Evolutionary conservation across 1,140 invertebrate genomes (phyloP), one percentile per base, ranked within the genome.

Genomic region (Drosophila carrolli): DNA sequence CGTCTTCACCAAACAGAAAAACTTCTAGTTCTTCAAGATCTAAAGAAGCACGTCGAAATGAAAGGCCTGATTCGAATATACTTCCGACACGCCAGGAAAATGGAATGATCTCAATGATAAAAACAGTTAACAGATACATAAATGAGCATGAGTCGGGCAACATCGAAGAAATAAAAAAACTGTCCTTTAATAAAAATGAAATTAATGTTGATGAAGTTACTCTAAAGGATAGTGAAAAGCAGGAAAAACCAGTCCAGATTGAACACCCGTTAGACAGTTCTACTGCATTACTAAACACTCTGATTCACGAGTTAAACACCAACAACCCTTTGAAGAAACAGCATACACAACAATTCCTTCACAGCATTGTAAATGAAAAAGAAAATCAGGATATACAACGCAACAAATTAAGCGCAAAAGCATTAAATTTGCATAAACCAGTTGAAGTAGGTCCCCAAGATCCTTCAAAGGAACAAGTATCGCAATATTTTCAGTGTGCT

Each of bases 401-500:
- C 0, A 16, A 40, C 1, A 41, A 29, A 8, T 5, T 29, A 8
- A 9, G 13, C 10, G 10, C 11, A 10, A 48, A 6, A 5, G 13
- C 19, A 2, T 4, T 38, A 1, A 57, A 29, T 6, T 16, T 14
- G 1, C 2, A 53, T 7, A n/a, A 41, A 32, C 11, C 11, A 1
- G 9, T 5, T 8, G 10, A 14, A 37, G 9, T n/a, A 2, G 23
- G 9, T 13, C 5, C 7, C 4, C 7, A 13, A 32, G 47, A n/a
- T 0, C 16, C 29, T 4, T 29, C 43, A 1, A 13, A 16, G 2
- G 40, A 44, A 35, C 37, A 37, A 10, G 16, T 50, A 14, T 10
- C 13, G 5, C 10, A 43, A 7, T 60, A 56, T 5, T 10, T 84
- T 5, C 32, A 48, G 43, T 71, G 53, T 29, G 48, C 48, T 4